Percentiles rank a stretch among this genome's conserved stretches.
Conservation (phyloP, 2,888 invertebrate genomes). For the Silvanus unidentatus region DNA sequence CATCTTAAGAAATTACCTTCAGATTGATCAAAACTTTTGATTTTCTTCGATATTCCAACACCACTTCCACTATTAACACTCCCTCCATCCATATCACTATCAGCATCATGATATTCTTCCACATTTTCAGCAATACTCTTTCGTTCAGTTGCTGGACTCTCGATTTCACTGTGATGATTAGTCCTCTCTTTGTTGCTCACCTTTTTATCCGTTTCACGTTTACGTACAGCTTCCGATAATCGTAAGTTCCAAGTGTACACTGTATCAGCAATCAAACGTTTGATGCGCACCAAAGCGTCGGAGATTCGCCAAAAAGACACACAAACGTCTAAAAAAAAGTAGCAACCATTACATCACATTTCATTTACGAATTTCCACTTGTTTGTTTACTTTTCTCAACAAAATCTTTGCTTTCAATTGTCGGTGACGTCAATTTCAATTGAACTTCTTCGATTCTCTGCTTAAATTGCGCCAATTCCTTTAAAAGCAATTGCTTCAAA, state of each 20-base stretch:
- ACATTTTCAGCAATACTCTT: constrained; percentile 1
- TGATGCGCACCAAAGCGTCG: constrained; percentile 59
- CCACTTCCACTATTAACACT: constrained; percentile 8
- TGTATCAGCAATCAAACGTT: constrained; percentile 62
- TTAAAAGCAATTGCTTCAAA: constrained; percentile 55
- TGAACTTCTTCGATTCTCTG: constrained; percentile 78
- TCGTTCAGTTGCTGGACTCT: constrained; percentile 6
- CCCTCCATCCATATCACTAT: constrained; percentile 14
- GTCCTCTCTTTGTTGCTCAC: constrained; percentile 14
- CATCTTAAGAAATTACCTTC: too few species aligned
- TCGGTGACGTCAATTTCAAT: constrained; percentile 63
- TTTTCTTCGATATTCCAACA: constrained; percentile 47
- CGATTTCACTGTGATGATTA: background rate
- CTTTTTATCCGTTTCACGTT: constrained; percentile 39
- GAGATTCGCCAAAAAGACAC: constrained; percentile 50
- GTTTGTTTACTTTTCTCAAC: constrained; percentile 27
- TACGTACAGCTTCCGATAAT: constrained; percentile 43
- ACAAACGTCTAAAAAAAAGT: constrained; percentile 35
- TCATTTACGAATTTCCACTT: too few species aligned
- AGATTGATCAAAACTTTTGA: constrained; percentile 44
- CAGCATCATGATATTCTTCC: constrained; percentile 6
- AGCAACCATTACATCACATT: too few species aligned
- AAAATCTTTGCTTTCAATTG: constrained; percentile 51
- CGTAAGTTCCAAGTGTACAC: constrained; percentile 65
- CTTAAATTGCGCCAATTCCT: constrained; percentile 69